A percentile compares a stretch with the other conserved stretches of the same genome.
Conservation (phyloP, 2,888 invertebrate genomes). For the Abrostola tripartita region DNA sequence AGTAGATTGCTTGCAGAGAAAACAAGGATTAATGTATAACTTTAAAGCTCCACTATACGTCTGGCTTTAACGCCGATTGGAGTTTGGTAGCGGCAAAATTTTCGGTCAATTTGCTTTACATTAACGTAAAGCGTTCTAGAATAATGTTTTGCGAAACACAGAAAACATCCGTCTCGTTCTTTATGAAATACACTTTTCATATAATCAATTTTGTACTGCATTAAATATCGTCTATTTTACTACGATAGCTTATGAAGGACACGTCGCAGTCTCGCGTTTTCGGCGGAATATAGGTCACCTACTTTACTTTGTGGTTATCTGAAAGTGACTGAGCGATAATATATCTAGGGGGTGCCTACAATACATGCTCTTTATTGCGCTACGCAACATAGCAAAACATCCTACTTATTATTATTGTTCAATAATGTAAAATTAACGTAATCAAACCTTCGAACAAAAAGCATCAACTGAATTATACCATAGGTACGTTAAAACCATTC, state of each 20-base stretch:
- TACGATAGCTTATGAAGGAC: not conserved
- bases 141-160: not conserved
- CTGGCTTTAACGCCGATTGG: not conserved
- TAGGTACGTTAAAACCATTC: not conserved
- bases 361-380: too few species aligned
- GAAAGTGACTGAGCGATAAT: too few species aligned
- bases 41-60: constrained; percentile 1
- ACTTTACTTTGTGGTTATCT: not conserved
- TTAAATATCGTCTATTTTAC: not conserved
- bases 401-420: too few species aligned
- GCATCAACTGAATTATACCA: not conserved
- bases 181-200: not conserved
- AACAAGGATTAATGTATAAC: constrained; percentile 1
- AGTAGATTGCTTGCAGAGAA: not conserved
- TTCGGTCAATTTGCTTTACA: not conserved
- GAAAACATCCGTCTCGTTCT: too few species aligned
- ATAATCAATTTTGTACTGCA: not conserved
- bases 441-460: not conserved
- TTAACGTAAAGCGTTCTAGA: not conserved
- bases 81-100: not conserved
- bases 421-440: not conserved
- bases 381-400: too few species aligned
- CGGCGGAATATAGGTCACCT: not conserved
- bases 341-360: too few species aligned
- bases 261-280: not conserved